Conservation (phyloP, 1,140 invertebrate species). For the Tetramorium parvispinum region DNA sequence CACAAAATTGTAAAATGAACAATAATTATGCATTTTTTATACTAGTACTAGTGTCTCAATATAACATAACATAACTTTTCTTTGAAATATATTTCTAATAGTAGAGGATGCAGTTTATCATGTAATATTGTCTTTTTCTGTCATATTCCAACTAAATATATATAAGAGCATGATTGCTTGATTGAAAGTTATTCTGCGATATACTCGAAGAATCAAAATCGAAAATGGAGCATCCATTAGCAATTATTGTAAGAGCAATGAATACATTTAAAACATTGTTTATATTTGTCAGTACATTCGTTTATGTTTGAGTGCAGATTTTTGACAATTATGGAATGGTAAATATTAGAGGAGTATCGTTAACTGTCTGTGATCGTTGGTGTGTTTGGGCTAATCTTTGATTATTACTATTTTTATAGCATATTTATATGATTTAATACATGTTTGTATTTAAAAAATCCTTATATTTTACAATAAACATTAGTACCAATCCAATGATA, state of each 20-base stretch:
- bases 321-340: conserved; percentile 11
- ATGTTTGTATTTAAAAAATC: conserved; percentile 47
- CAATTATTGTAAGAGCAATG: not conserved
- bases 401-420: conserved; percentile 70
- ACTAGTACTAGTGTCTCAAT: not conserved
- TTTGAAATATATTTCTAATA: conserved; percentile 1
- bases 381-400: conserved; percentile 38
- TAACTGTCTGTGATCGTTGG: conserved; percentile 63
- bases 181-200: conserved; percentile 33
- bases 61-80: not conserved
- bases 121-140: not conserved
- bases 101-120: not conserved
- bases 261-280: not conserved
- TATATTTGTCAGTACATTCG: conserved; percentile 10
- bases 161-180: not conserved
- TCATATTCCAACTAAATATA: not conserved
- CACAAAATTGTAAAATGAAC: conserved; percentile 5
- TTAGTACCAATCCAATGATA: not conserved
- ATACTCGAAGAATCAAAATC: not conserved
- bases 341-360: conserved; percentile 20
- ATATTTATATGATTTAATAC: conserved; percentile 67
- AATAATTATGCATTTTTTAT: not conserved
- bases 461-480: conserved; percentile 24
- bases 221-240: not conserved
- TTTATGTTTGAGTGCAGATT: conserved; percentile 8